A percentile compares a stretch with the other conserved stretches of the same genome.
phyloP scores from a whole-genome alignment of 2,797 vertebrate genomes.

The Podarcis lilfordi region DNA sequence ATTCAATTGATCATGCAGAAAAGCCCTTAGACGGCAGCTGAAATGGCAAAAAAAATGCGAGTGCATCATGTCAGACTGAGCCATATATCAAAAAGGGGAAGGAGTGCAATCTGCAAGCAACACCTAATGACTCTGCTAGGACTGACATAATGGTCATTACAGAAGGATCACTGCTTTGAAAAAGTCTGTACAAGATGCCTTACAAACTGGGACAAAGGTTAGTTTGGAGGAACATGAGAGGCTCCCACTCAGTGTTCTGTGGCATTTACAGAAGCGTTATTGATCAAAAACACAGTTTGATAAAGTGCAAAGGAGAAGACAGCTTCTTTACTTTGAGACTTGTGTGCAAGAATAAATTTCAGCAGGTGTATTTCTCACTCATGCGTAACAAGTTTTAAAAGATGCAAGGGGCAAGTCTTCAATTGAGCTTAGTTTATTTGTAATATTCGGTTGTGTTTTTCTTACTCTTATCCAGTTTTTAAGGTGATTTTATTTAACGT shows the following conservation, averaged over 20 bases:
- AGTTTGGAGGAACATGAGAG: background rate
- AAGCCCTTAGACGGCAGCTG: background rate
- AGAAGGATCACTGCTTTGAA: background rate
- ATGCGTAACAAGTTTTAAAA: background rate
- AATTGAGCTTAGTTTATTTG: background rate
- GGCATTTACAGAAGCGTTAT: background rate
- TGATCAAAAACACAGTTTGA: background rate
- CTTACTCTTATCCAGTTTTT: background rate
- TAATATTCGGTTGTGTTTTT: background rate
- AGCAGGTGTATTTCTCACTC: background rate
- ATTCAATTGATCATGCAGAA: background rate
- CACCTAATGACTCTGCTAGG: background rate
- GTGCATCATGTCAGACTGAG: background rate
- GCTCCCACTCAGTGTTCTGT: background rate
- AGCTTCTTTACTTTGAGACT: background rate
- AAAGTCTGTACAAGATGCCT: background rate
- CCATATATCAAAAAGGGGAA: background rate
- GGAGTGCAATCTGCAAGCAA: background rate
- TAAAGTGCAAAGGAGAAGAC: background rate
- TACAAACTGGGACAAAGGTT: background rate
- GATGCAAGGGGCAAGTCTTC: too few relatives aligned
- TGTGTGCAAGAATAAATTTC: background rate
- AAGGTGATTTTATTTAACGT: background rate
- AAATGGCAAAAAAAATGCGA: background rate
- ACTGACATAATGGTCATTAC: rapidly evolving